Evolutionary conservation across 2,797 vertebrate genomes (phyloP).

Genomic region (Dallia pectoralis): DNA sequence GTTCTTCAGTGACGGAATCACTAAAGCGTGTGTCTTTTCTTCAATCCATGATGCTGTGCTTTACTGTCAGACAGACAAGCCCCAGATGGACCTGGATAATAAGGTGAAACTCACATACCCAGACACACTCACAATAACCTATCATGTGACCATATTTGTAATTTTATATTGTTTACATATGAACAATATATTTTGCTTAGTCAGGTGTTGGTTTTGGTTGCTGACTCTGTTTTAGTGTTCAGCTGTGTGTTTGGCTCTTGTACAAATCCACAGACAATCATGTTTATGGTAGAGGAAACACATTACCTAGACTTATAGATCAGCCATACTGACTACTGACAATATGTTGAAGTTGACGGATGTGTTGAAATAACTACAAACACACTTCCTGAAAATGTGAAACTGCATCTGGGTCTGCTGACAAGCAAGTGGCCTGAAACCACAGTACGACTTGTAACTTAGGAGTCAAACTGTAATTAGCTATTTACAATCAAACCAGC

Average conservation of each 20-base stretch:
- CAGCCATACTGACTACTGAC: not conserved
- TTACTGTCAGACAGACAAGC: constrained; percentile 52
- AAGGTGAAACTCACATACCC: constrained; percentile 32
- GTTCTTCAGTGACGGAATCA: constrained; percentile 83
- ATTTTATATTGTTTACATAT: not conserved
- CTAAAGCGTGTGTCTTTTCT: constrained; percentile 83
- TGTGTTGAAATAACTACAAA: not conserved
- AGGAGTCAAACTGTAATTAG: too few species aligned
- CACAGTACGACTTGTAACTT: too few species aligned
- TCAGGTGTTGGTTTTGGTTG: not conserved
- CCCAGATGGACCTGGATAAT: not conserved
- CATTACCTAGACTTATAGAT: not conserved
- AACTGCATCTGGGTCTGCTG: not conserved
- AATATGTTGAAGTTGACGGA: not conserved
- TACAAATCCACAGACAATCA: not conserved
- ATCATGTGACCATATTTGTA: not conserved
- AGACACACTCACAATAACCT: constrained; percentile 17
- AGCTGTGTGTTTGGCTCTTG: not conserved
- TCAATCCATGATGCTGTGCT: constrained; percentile 82
- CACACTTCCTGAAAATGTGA: not conserved
- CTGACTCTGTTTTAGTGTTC: constrained; percentile 4
- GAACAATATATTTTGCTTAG: not conserved
- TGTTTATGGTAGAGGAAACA: not conserved
- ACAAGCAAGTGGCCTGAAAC: not conserved
- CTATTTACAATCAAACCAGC: not conserved